These are phyloP conservation scores for Gorsachius magnificus DNA, from an alignment of 2,797 vertebrate species.

Conservation along the genomic window DNA sequence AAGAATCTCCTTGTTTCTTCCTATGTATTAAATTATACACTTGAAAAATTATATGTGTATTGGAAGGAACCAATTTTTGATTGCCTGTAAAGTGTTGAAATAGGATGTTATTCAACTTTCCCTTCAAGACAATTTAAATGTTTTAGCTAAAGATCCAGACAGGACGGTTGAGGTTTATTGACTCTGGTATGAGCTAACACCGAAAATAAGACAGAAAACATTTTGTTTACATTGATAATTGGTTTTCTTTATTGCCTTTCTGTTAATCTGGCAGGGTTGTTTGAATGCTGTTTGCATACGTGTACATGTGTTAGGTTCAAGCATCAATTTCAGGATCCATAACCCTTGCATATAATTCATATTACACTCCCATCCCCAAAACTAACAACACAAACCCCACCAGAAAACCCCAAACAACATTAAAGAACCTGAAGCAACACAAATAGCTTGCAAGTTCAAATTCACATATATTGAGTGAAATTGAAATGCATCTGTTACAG, in stretches of 20 bases:
- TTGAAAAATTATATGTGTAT: not conserved
- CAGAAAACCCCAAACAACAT: not conserved
- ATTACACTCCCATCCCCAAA: not conserved
- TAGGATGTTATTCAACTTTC: not conserved
- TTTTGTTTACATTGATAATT: not conserved
- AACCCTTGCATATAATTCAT: not conserved
- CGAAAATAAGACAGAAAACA: not conserved
- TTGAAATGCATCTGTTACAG: not conserved
- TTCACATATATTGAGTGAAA: conserved; percentile 29
- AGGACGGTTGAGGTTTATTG: not conserved
- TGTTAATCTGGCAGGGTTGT: not conserved
- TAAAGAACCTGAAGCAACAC: not conserved
- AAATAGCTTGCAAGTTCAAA: not conserved
- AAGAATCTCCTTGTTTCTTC: not conserved
- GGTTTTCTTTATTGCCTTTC: not conserved
- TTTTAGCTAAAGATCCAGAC: not conserved
- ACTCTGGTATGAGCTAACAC: not conserved
- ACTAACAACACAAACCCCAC: fast-evolving
- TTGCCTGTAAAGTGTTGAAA: not conserved
- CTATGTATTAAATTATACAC: not conserved
- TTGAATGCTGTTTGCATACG: not conserved
- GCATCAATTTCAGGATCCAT: not conserved
- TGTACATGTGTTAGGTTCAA: not conserved
- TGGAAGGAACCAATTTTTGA: not conserved
- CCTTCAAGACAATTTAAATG: not conserved